These are phyloP conservation scores for Mechanitis mazaeus DNA, from an alignment of 2,888 invertebrate species.

Conservation along the genomic window DNA sequence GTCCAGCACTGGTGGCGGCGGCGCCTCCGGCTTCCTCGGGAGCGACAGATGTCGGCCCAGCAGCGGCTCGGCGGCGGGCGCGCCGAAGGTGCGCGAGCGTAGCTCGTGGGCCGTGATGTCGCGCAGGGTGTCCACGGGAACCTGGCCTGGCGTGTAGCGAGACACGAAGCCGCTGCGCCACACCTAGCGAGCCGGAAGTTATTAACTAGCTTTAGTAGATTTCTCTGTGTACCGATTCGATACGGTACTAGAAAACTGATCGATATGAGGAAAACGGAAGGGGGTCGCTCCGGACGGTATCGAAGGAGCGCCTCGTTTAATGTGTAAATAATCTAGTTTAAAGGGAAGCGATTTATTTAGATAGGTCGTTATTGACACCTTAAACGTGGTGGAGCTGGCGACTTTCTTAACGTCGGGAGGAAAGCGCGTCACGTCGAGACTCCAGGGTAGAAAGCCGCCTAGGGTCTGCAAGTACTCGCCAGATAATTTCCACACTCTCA, in stretches of 20 bases:
- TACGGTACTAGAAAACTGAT: not conserved
- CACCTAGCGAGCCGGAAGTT: slow-evolving; percentile 42
- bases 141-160: slow-evolving; percentile 69
- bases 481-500: slow-evolving; percentile 84
- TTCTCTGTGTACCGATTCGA: not conserved
- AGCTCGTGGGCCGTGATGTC: slow-evolving; percentile 63
- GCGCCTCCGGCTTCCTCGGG: slow-evolving; percentile 69
- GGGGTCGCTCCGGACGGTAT: too few relatives aligned
- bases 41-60: slow-evolving; percentile 77
- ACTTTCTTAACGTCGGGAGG: slow-evolving; percentile 85
- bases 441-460: slow-evolving; percentile 82
- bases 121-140: slow-evolving; percentile 54
- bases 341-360: too few relatives aligned
- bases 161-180: slow-evolving; percentile 70
- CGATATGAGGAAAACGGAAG: too few relatives aligned
- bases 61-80: slow-evolving; percentile 71
- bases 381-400: slow-evolving; percentile 85
- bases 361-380: slow-evolving; percentile 59
- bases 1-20: slow-evolving; percentile 75
- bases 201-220: too few relatives aligned
- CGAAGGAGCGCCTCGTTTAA: too few relatives aligned
- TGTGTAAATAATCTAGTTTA: too few relatives aligned
- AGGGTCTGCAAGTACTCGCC: slow-evolving; percentile 85
- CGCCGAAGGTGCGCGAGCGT: slow-evolving; percentile 71
- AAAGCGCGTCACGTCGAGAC: slow-evolving; percentile 69